A percentile compares a stretch with the other conserved stretches of the same genome.
Evolutionary conservation across 2,113 vertebrate genomes (phyloP).

Genomic region (Condylura cristata): DNA sequence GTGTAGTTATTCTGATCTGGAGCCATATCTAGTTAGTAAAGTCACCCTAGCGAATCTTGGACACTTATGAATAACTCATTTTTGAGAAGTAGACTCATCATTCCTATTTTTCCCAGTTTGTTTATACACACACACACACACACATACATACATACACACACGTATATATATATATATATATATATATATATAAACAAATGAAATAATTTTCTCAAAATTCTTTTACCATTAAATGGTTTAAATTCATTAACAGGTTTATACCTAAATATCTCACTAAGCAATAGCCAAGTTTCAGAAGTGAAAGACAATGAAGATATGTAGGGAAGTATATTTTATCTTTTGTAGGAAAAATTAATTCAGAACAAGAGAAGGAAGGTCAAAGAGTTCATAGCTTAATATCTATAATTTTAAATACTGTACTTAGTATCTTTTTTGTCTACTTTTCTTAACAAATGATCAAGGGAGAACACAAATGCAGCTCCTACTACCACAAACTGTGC

Average conservation of each 20-base stretch:
- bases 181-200: neutral
- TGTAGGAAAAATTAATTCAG: neutral
- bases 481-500: no score
- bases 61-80: slow-evolving; percentile 42
- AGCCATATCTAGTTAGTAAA: neutral
- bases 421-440: no score
- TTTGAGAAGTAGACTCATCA: neutral
- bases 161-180: no score
- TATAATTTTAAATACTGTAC: neutral
- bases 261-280: neutral
- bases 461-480: no score
- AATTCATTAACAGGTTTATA: neutral
- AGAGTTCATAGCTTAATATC: neutral
- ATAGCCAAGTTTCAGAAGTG: neutral
- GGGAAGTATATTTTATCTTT: neutral
- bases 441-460: no score
- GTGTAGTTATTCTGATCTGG: neutral
- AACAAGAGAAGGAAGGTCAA: neutral
- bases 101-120: neutral
- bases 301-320: neutral
- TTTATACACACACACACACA: no score
- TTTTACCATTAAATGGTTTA: neutral
- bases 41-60: neutral
- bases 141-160: no score
- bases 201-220: neutral